phyloP scores from a whole-genome alignment of 1,140 invertebrate genomes.

The Pemphigus obesinymphae region DNA sequence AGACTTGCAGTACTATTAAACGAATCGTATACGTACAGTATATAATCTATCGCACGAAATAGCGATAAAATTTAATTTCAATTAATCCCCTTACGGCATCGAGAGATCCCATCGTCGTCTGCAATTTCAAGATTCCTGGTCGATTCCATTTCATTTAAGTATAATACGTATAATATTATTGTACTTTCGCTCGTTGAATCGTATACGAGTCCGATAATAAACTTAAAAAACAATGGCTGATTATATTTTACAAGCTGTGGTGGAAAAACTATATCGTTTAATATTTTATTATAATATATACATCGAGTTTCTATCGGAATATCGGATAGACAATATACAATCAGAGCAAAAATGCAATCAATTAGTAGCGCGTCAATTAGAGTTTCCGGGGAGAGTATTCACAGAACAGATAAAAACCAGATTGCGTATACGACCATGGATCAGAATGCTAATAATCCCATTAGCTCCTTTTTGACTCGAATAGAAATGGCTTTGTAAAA shows the following conservation, averaged over 20 bases:
- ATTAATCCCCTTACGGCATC: conserved; percentile 5
- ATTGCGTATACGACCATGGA: conserved; percentile 4
- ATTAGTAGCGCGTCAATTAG: conserved; percentile 35
- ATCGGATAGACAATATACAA: not conserved
- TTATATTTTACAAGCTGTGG: not conserved
- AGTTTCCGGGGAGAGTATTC: conserved; percentile 32
- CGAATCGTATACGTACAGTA: too few relatives aligned
- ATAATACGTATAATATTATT: too few relatives aligned
- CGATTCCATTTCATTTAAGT: not conserved
- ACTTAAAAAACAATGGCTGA: not conserved
- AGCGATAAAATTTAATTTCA: conserved; percentile 10
- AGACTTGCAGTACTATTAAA: too few relatives aligned
- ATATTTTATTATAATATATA: too few relatives aligned
- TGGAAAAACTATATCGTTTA: not conserved
- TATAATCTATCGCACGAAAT: not conserved
- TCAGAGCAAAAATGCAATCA: conserved; percentile 25
- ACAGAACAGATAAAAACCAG: conserved; percentile 17
- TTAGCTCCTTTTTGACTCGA: conserved; percentile 35
- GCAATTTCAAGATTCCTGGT: not conserved
- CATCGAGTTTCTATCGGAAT: too few relatives aligned
- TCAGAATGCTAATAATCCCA: conserved; percentile 38
- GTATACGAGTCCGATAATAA: not conserved
- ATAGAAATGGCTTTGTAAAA: conserved; percentile 17
- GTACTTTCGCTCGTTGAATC: not conserved
- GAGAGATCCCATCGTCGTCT: not conserved